Base-by-base conservation (phyloP, 2,113 vertebrate genomes). In the Bos javanicus region DNA sequence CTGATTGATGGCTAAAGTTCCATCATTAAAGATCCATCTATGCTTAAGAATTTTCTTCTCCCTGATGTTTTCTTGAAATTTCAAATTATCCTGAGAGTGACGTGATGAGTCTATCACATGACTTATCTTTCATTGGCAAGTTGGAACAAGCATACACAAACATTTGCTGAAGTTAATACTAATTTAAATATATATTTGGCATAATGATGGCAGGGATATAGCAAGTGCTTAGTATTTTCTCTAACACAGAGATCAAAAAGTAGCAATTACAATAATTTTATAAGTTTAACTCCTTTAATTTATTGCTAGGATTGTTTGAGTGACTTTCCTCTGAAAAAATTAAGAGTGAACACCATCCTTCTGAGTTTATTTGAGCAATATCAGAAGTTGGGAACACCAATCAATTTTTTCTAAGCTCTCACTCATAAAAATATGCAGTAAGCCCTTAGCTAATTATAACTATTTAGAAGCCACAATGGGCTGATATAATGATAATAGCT, bases 381-480 rank as follows among this genome's bases (percentile, higher is more conserved):
- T 67, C 39, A 92, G 80, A 90, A 96, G 25, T 16, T 39, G 7
- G 12, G 11, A 21, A 52, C 46, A 64, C 12, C 52, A 84, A 74
- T 43, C 59, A 71, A 57, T 36, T 81, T 91, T 46, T 74, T 50
- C 48, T 89, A 81, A 89, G 39, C 85, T 87, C 5, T 30, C 11
- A 57, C 59, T 88, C 16, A 33, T 74, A 85, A 93, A 95, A 83
- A 80, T 36, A 83, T 33, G 1, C 21, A 84, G 23, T 30, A 94
- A 86, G 97, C 12, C 25, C 64, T 87, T 85, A 92, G 36, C 84
- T 89, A 95, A 96, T 67, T 93, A 52, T 30, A 90, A 85, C 48
- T 94, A 87, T 36, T 87, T 26, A 96, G 43, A 92, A 95, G 57
- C 87, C 93, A 95, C 59, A 93, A 21, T 85, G n/a, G 57, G 12